A percentile compares a stretch with the other conserved stretches of the same genome.
Evolutionary conservation across 2,797 vertebrate species (phyloP).

Genomic region (Sandelia bainsii): DNA sequence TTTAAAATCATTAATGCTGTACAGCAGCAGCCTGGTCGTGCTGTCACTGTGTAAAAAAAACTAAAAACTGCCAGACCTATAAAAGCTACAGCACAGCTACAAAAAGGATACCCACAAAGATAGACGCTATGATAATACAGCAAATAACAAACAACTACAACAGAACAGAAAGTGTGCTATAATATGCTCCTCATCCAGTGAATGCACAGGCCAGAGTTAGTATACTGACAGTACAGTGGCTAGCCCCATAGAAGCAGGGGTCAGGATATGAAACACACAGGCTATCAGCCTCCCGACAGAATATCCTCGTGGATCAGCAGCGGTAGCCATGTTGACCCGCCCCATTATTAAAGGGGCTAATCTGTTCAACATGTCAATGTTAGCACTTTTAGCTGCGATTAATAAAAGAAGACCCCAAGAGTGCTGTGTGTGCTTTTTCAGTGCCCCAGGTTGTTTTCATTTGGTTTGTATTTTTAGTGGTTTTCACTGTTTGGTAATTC

Average conservation of each 20-base stretch:
- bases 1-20: conserved; percentile 75
- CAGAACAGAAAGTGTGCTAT: background rate
- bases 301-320: conserved; percentile 82
- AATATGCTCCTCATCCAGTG: conserved; percentile 1
- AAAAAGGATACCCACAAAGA: conserved; percentile 3
- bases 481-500: conserved; percentile 82
- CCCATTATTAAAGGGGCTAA: conserved; percentile 89
- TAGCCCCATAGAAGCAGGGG: conserved; percentile 60
- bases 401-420: conserved; percentile 92
- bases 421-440: conserved; percentile 85
- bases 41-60: conserved; percentile 55
- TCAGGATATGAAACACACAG: conserved; percentile 74
- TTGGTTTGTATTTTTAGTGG: conserved; percentile 78
- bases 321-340: conserved; percentile 85
- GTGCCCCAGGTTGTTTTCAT: conserved; percentile 83
- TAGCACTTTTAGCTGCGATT: conserved; percentile 95
- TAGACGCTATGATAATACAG: background rate
- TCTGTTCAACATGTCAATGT: conserved; percentile 95
- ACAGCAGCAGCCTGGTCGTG: conserved; percentile 61
- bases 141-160: background rate
- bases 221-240: conserved; percentile 65
- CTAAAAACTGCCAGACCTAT: conserved; percentile 55
- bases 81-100: conserved; percentile 44
- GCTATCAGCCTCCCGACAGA: conserved; percentile 80
- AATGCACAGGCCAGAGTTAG: conserved; percentile 31